A percentile compares a stretch with the other conserved stretches of the same genome.
These are phyloP conservation scores for Gulo gulo DNA, from an alignment of 2,113 vertebrate genomes.

Conservation along the genomic window DNA sequence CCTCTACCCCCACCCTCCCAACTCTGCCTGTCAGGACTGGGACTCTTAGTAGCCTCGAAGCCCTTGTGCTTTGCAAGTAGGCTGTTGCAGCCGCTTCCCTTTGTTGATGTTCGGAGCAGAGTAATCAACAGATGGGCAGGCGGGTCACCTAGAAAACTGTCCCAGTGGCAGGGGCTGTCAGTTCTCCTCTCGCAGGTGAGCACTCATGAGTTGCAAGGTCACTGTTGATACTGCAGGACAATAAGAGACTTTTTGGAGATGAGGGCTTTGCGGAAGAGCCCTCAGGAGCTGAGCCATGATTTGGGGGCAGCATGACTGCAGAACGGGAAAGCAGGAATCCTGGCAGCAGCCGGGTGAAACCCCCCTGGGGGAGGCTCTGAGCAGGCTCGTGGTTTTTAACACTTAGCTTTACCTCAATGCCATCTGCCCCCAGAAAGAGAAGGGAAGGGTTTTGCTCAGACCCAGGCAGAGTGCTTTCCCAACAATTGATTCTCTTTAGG, in stretches of 20 bases:
- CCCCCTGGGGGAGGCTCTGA: not conserved
- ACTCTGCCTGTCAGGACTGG: not conserved
- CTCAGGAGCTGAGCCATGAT: not conserved
- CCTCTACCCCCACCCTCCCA: not conserved
- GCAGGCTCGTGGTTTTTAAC: not conserved
- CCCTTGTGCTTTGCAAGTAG: not conserved
- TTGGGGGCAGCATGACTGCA: not conserved
- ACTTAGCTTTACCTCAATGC: not conserved
- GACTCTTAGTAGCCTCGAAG: not conserved
- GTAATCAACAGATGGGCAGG: slow-evolving; percentile 1
- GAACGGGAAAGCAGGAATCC: not conserved
- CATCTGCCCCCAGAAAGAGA: slow-evolving; percentile 41
- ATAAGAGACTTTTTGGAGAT: not conserved
- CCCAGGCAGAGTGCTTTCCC: not conserved
- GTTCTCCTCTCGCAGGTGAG: not conserved
- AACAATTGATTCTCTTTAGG: not conserved
- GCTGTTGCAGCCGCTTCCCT: not conserved
- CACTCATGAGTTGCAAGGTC: not conserved
- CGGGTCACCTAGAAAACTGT: not conserved
- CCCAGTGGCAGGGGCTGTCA: not conserved
- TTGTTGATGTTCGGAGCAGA: not conserved
- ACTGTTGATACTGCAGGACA: not conserved
- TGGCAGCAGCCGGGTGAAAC: not conserved
- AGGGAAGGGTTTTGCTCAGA: not conserved
- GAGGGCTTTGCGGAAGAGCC: not conserved